Base-by-base conservation (phyloP, 1,140 invertebrate species). In the Drosophila novamexicana region DNA sequence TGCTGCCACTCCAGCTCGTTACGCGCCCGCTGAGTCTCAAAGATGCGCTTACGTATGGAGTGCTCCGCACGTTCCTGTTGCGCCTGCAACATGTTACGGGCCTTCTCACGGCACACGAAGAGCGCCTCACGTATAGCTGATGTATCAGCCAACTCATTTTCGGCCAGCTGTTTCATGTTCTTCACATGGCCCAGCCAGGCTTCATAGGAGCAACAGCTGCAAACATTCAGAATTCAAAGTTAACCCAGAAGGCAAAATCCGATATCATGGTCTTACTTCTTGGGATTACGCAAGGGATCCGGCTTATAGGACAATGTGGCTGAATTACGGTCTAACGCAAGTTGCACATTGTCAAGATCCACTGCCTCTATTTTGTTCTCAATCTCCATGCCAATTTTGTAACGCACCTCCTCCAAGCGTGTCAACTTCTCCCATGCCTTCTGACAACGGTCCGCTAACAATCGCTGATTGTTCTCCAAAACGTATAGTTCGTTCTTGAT, bases 1-100 rank as follows among this genome's bases (percentile, higher is more conserved):
- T 96, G 96, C 93, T 98, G 97, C 97, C 97, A 98, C 66, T 97
- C 95, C 12, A 98, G 93, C 91, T 98, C 97, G 84, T 97, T 97
- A 67, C 95, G 94, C 2, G 96, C 95, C 77, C 96, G 94, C 86
- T 97, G 95, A 7, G 96, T 97, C 83, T 98, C 96, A 88, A 97
- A 97, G 49, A 98, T 96, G 65, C 97, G 94, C 89, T 96, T 95
- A 4, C 96, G 93, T 77, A 98, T 94, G 63, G 95, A 95, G 86
- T 97, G 98, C 92, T 98, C 96, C 0, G 97, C 97, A 8, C 95
- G 94, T 61, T 97, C 96, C 65, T 95, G 94, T 92, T 98, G 97
- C 8, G 96, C 95, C 56, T 94, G 94, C 53, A 98, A 93, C 75
- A 97, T 95, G 79, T 97, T 97, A 56, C 94, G 94, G 0, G 95